These are phyloP conservation scores for Dynastes maya DNA, from an alignment of 2,888 invertebrate genomes.

Conservation along the genomic window DNA sequence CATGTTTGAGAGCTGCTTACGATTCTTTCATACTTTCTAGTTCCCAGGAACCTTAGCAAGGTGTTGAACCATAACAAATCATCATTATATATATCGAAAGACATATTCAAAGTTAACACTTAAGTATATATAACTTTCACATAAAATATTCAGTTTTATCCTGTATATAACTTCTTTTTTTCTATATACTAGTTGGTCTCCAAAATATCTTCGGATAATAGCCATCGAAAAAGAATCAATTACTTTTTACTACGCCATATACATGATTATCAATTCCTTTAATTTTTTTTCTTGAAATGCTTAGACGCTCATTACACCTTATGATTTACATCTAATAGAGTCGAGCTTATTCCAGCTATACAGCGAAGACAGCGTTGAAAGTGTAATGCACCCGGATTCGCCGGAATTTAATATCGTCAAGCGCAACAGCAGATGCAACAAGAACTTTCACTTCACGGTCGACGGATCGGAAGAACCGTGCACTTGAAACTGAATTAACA, in stretches of 20 bases:
- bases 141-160: no score
- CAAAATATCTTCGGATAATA: no score
- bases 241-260: neutral
- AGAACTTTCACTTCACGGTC: constrained; percentile 45
- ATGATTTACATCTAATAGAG: neutral
- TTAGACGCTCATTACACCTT: neutral
- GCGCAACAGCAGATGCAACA: constrained; percentile 22
- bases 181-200: no score
- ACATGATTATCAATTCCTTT: neutral
- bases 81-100: no score
- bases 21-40: no score
- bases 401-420: constrained; percentile 14
- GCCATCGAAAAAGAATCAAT: no score
- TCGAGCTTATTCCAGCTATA: neutral
- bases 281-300: neutral
- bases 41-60: no score
- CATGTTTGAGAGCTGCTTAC: no score
- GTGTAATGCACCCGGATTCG: constrained; percentile 43
- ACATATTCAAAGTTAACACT: no score
- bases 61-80: no score
- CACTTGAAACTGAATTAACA: constrained; percentile 44
- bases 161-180: no score
- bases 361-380: neutral
- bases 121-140: no score
- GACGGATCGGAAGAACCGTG: constrained; percentile 25